These are phyloP conservation scores for Dione juno DNA, from an alignment of 2,888 invertebrate species.

Conservation along the genomic window DNA sequence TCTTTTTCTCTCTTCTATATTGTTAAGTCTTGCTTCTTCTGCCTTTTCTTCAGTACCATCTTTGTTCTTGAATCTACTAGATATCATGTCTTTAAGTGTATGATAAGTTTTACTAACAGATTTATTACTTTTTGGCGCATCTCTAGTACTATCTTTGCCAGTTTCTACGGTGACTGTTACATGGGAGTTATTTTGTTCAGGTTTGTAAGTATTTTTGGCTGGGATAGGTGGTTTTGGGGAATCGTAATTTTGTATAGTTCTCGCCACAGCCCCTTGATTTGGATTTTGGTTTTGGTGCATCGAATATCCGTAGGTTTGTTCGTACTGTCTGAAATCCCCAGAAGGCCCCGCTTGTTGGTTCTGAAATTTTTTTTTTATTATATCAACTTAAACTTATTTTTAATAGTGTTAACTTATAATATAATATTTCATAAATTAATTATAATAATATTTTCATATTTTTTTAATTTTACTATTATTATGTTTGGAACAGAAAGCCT, in stretches of 20 bases:
- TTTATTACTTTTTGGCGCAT: constrained; percentile 83
- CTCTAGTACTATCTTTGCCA: constrained; percentile 82
- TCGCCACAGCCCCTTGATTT: constrained; percentile 64
- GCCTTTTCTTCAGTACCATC: constrained; percentile 79
- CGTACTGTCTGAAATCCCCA: constrained; percentile 79
- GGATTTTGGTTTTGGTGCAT: constrained; percentile 67
- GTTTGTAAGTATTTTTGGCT: constrained; percentile 76
- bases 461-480: too few species aligned
- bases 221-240: constrained; percentile 77
- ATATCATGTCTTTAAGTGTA: constrained; percentile 92
- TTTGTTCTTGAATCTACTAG: constrained; percentile 89
- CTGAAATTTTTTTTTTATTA: constrained; percentile 57
- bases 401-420: too few species aligned
- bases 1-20: constrained; percentile 84
- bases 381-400: background rate
- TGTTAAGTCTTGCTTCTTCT: constrained; percentile 84
- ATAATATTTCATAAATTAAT: too few species aligned
- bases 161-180: constrained; percentile 84
- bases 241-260: constrained; percentile 75
- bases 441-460: too few species aligned
- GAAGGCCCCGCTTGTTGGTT: constrained; percentile 81
- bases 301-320: constrained; percentile 79
- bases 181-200: constrained; percentile 77
- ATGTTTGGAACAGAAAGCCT: too few species aligned
- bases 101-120: constrained; percentile 91